Evolutionary conservation across 2,113 vertebrate genomes (phyloP).

Genomic region (Ammodytes marinus): DNA sequence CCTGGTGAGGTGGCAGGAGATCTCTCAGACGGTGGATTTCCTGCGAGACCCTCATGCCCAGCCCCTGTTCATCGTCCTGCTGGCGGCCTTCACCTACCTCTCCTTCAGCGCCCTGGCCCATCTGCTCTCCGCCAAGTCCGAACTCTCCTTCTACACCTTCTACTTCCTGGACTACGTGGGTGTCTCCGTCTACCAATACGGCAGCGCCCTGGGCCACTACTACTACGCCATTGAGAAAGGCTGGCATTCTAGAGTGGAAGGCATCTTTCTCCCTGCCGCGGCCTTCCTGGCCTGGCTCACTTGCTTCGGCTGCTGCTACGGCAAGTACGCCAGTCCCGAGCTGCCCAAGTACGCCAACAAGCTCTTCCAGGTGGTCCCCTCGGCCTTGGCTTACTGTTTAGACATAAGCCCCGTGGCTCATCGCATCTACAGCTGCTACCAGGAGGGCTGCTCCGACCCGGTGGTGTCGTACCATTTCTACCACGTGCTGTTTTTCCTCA

Average conservation of each 20-base stretch:
- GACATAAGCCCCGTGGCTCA: constrained; percentile 95
- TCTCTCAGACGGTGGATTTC: constrained; percentile 89
- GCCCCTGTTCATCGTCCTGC: constrained; percentile 92
- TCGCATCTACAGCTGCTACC: constrained; percentile 87
- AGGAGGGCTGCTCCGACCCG: constrained; percentile 75
- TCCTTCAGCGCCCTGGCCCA: constrained; percentile 92
- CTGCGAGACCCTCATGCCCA: constrained; percentile 89
- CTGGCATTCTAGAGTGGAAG: constrained; percentile 87
- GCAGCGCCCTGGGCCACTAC: constrained; percentile 92
- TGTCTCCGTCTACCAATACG: constrained; percentile 93
- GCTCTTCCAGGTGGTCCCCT: constrained; percentile 94
- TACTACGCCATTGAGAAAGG: constrained; percentile 92
- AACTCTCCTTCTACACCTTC: constrained; percentile 95
- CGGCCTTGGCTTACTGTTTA: constrained; percentile 90
- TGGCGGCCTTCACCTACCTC: constrained; percentile 91
- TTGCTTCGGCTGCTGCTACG: constrained; percentile 94
- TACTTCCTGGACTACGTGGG: constrained; percentile 98
- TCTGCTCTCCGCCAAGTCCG: constrained; percentile 94
- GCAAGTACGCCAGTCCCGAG: constrained; percentile 87
- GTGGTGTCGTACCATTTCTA: constrained; percentile 91
- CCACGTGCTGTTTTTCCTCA: constrained; percentile 93
- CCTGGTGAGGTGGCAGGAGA: constrained; percentile 88
- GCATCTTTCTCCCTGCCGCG: constrained; percentile 87
- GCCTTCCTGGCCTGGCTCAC: constrained; percentile 94
- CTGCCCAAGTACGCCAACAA: constrained; percentile 83